These are phyloP conservation scores for Lycaon pictus DNA, from an alignment of 2,113 vertebrate species.

Conservation along the genomic window DNA sequence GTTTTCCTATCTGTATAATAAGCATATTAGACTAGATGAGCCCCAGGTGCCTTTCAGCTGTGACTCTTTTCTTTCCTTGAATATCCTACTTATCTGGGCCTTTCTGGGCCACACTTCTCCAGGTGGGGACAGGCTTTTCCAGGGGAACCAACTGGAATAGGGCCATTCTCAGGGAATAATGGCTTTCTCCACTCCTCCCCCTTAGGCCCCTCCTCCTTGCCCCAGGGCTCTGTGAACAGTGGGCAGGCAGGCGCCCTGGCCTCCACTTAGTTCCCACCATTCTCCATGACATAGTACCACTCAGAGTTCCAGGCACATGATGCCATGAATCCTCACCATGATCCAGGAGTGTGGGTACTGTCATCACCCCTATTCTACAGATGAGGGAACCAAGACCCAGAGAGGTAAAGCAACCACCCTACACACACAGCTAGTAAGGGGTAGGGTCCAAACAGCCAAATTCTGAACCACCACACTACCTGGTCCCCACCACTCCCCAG, in stretches of 20 bases:
- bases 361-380: neutral
- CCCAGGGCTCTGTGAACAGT: neutral
- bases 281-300: neutral
- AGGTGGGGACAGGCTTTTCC: neutral
- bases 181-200: neutral
- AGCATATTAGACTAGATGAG: neutral
- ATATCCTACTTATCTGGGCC: neutral
- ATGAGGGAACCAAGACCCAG: neutral
- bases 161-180: neutral
- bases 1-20: slow-evolving; percentile 32
- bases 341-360: neutral
- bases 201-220: neutral
- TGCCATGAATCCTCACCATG: neutral
- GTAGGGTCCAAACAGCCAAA: neutral
- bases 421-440: neutral
- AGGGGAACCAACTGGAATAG: neutral
- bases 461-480: neutral
- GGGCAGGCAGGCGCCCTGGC: neutral
- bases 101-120: neutral
- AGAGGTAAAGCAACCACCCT: neutral
- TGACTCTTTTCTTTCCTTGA: slow-evolving; percentile 12
- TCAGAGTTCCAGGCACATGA: neutral
- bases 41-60: neutral
- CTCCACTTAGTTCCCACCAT: neutral
- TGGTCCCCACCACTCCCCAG: neutral